Base-by-base conservation (phyloP, 1,140 invertebrate species). In the Maconellicoccus hirsutus region DNA sequence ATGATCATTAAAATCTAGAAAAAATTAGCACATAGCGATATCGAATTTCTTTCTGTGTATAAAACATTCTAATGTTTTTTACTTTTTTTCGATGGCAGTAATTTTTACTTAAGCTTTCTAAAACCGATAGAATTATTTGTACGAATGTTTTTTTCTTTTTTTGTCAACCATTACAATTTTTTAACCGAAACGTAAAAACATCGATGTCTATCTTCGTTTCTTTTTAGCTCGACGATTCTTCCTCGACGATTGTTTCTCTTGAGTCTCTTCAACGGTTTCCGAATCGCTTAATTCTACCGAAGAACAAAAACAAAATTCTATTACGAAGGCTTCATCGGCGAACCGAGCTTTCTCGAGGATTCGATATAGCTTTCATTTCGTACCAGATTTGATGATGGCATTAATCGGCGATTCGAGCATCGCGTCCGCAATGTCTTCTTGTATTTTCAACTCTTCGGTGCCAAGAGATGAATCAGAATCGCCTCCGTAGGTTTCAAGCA, bases 341-440 rank as follows among this genome's bases (percentile, higher is more conserved):
- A 10, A 8, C 39, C 39, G n/a, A 42, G n/a, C 8, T 10, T 10
- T 10, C 39, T 42, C 39, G 39, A 42, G n/a, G n/a, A n/a, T n/a
- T n/a, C n/a, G n/a, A n/a, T n/a, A n/a, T n/a, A n/a, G n/a, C n/a
- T n/a, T n/a, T 33, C 29, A 66, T 66, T 66, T 66, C 61, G 16
- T 66, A 66, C 61, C 61, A 25, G 21, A 25, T 66, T 66, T 66
- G 3, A 66, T 23, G 8, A 16, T 59, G 79, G 10, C 19, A 16
- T 23, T 66, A 2, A 66, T 25, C 61, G 88, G 86, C 19, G 87
- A 87, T 78, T 94, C 93, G 69, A 91, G 84, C 94, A 96, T 96
- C 61, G 94, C 94, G 80, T 97, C 94, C 0, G 94, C 94, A 59
- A 97, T 81, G 80, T 94, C 92, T 79, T 96, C 92, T 76, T 88